Evolutionary conservation across 1,140 invertebrate genomes (phyloP).

Genomic region (Drosophila sp.): DNA sequence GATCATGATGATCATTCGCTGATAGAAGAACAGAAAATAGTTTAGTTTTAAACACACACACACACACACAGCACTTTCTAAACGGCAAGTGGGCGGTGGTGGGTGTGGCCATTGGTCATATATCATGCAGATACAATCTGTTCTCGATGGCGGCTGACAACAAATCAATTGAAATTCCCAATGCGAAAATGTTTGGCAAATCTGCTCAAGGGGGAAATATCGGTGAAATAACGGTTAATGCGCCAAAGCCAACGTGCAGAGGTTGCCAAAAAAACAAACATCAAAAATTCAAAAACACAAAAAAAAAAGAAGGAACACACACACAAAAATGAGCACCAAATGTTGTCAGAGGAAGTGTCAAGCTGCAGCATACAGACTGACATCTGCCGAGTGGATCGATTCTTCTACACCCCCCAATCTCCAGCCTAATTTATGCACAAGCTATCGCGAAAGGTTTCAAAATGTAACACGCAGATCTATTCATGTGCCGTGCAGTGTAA

Average conservation of each 20-base stretch:
- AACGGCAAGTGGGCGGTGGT: slow-evolving; percentile 53
- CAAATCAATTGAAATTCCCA: slow-evolving; percentile 68
- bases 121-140: slow-evolving; percentile 76
- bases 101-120: slow-evolving; percentile 54
- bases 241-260: slow-evolving; percentile 48
- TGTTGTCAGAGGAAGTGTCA: slow-evolving; percentile 34
- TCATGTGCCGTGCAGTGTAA: too few relatives aligned
- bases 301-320: background rate
- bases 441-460: too few relatives aligned
- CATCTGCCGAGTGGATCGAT: too few relatives aligned
- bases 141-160: slow-evolving; percentile 57
- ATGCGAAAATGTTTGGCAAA: slow-evolving; percentile 34
- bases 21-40: slow-evolving; percentile 54
- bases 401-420: too few relatives aligned
- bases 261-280: slow-evolving; percentile 51
- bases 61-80: slow-evolving; percentile 63
- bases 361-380: too few relatives aligned
- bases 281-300: slow-evolving; percentile 27
- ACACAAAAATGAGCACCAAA: background rate
- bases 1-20: slow-evolving; percentile 40
- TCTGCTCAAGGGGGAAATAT: slow-evolving; percentile 44
- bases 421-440: too few relatives aligned
- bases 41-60: slow-evolving; percentile 54
- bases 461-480: too few relatives aligned
- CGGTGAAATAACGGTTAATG: slow-evolving; percentile 67